phyloP scores from a whole-genome alignment of 2,113 vertebrate species.

The Plotosus lineatus region DNA sequence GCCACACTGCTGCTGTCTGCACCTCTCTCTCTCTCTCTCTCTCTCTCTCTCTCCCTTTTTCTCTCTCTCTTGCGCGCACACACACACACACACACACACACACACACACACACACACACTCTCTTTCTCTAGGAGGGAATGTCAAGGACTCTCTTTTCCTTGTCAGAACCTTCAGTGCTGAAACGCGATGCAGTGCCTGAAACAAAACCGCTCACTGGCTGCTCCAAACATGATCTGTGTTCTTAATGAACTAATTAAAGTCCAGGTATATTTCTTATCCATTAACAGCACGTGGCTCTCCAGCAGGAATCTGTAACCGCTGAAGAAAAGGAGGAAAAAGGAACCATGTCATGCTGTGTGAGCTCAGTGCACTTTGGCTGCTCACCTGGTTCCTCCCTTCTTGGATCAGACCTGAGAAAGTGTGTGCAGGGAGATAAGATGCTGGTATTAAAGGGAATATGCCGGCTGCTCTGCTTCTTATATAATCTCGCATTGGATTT shows the following conservation, averaged over 20 bases:
- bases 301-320: background rate
- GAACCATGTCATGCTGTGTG: constrained; percentile 12
- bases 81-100: constrained; percentile 28
- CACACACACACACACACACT: constrained; percentile 25
- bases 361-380: constrained; percentile 26
- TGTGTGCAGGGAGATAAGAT: constrained; percentile 62
- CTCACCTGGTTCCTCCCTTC: constrained; percentile 22
- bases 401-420: constrained; percentile 53
- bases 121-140: constrained; percentile 47
- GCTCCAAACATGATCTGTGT: background rate
- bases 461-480: constrained; percentile 22
- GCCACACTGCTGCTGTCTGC: constrained; percentile 52
- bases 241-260: constrained; percentile 23
- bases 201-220: background rate
- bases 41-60: constrained; percentile 37
- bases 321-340: background rate
- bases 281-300: background rate
- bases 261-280: constrained; percentile 3
- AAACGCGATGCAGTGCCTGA: constrained; percentile 29
- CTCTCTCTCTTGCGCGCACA: constrained; percentile 30
- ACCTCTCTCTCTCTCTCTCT: constrained; percentile 24
- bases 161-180: constrained; percentile 36
- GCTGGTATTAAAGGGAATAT: constrained; percentile 16
- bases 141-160: constrained; percentile 43
- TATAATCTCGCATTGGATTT: constrained; percentile 34